A percentile compares a stretch with the other conserved stretches of the same genome.
These are phyloP conservation scores for Limanda limanda DNA, from an alignment of 2,113 vertebrate genomes.

Conservation along the genomic window DNA sequence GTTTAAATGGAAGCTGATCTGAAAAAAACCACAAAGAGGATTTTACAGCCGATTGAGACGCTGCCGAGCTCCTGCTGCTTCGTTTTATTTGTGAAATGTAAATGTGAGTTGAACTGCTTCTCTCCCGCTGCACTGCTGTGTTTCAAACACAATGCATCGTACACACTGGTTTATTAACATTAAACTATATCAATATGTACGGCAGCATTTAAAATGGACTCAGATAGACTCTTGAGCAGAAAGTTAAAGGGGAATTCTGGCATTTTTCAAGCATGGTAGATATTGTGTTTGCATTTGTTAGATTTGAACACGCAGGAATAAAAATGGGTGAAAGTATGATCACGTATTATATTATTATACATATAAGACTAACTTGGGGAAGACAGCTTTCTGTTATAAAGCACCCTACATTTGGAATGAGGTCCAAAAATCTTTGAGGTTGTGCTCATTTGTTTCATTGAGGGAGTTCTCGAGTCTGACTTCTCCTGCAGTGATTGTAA, in stretches of 20 bases:
- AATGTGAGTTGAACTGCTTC: conserved; percentile 10
- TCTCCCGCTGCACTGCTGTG: not conserved
- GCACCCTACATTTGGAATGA: too few relatives aligned
- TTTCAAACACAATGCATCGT: not conserved
- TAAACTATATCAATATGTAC: not conserved
- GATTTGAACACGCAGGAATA: too few relatives aligned
- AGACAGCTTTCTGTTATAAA: too few relatives aligned
- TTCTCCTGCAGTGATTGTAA: too few relatives aligned
- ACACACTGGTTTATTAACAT: not conserved
- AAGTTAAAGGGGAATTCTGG: not conserved
- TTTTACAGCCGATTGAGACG: not conserved
- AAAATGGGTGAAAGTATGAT: not conserved
- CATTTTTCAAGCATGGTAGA: not conserved
- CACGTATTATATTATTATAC: too few relatives aligned
- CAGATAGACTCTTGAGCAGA: too few relatives aligned
- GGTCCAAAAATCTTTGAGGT: too few relatives aligned
- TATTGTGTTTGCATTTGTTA: too few relatives aligned
- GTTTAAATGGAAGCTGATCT: not conserved
- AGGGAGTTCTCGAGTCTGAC: too few relatives aligned
- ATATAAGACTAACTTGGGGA: too few relatives aligned
- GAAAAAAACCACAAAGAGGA: not conserved
- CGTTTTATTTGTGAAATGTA: conserved; percentile 10
- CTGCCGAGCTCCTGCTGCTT: not conserved
- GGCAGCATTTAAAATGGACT: not conserved
- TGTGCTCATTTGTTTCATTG: too few relatives aligned